Evolutionary conservation across 2,113 vertebrate genomes (phyloP), one percentile per base, ranked within the genome.

Genomic region (Takifugu flavidus): DNA sequence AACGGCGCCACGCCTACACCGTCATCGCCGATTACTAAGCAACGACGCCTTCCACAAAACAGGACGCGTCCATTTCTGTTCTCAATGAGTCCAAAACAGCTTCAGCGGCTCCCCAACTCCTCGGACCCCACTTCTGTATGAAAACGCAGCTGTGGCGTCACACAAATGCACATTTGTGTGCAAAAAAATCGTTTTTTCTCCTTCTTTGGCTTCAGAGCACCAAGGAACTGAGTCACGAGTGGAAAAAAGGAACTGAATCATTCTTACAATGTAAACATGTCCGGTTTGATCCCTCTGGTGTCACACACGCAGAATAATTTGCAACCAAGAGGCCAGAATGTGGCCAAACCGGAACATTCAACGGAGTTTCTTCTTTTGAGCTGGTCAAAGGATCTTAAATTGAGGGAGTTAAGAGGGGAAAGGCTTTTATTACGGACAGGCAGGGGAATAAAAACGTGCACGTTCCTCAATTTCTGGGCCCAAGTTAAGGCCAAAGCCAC

Each of bases 61-160:
- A 20, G 20, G 20, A 20, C 20, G 20, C 20, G 20, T 20, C 20
- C 20, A 20, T 20, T 20, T 20, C 20, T 20, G 20, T 20, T 20
- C 20, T 20, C 20, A 20, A 20, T 20, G 20, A 20, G 42, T 8
- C 42, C 42, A 8, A 13, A 43, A 6, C 42, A 13, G 42, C 42
- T 13, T 43, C 42, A 43, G 42, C 44, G 12, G 44, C 4, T 15
- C 44, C 44, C 44, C 13, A 4, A 20, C n/a, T 34, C 67, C 67
- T 83, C 73, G 80, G 77, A 83, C 79, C 62, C 72, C 77, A 72
- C 44, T n/a, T 27, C 76, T 82, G 85, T 65, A 85, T 20, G 20
- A 80, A 83, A 87, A 86, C 42, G 67, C 53, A 65, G 14, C 49
- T 14, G 26, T 3, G 3, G 13, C 11, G 5, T 15, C 25, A 46